These are phyloP conservation scores for Dallia pectoralis DNA, from an alignment of 2,797 vertebrate species.

Conservation along the genomic window DNA sequence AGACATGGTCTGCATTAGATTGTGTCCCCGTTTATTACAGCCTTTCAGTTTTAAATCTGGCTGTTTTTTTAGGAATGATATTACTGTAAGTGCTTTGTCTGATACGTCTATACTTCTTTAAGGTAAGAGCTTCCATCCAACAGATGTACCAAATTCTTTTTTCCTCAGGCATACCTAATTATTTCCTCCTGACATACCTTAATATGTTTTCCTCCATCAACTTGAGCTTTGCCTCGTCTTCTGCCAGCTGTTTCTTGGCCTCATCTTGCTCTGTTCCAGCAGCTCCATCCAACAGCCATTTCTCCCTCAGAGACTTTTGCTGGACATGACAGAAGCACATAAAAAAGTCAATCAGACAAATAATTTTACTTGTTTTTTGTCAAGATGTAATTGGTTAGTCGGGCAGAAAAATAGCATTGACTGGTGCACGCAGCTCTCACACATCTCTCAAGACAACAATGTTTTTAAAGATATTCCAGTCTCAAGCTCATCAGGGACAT, in stretches of 20 bases:
- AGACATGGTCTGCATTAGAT: not conserved
- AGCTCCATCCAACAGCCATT: constrained; percentile 91
- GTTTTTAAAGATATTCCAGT: too few species aligned
- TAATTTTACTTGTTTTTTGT: not conserved
- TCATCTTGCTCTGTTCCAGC: constrained; percentile 80
- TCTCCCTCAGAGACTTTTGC: constrained; percentile 90
- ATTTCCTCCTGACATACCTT: constrained; percentile 67
- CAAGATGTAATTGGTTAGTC: too few species aligned
- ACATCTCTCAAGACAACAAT: too few species aligned
- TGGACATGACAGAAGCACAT: constrained; percentile 48
- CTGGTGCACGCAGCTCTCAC: too few species aligned
- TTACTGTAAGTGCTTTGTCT: too few species aligned
- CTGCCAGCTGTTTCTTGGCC: constrained; percentile 81
- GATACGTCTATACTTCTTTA: not conserved
- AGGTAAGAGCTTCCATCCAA: not conserved
- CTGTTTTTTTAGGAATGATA: too few species aligned
- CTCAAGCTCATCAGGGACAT: too few species aligned
- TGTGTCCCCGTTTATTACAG: not conserved
- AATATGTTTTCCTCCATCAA: constrained; percentile 83
- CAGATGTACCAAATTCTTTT: too few species aligned
- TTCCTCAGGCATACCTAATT: not conserved
- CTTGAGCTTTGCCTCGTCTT: constrained; percentile 82
- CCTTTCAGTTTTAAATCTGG: too few species aligned
- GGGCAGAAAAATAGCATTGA: too few species aligned
- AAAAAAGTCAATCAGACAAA: not conserved